Evolutionary conservation across 2,113 vertebrate species (phyloP), one percentile per base, ranked within the genome.

Genomic region (Ictalurus punctatus): DNA sequence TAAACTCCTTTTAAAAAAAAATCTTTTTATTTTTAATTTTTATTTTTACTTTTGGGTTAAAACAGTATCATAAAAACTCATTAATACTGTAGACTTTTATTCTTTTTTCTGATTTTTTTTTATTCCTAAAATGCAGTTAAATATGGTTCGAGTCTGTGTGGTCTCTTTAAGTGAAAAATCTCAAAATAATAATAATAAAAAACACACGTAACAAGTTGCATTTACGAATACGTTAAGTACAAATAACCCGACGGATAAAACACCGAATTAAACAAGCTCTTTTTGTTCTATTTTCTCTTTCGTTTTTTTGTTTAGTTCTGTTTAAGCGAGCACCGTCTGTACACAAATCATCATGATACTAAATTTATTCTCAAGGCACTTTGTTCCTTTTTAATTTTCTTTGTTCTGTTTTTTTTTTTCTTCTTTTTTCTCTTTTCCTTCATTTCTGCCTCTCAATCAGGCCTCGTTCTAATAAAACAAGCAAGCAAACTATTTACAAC

Each of bases 291-390:
- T 93, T 90, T 85, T 90, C 90, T 76, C 2, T 44, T 74, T 91
- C 87, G 40, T 17, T 54, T 91, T 87, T 91, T 90, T 92, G 86
- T 90, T 92, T 93, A 30, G 84, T 87, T 83, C 58, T 80, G 25
- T 86, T 67, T n/a, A 83, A 91, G 94, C 96, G 96, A 98, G 97
- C 97, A 98, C 97, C 98, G 95, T 96, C 96, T 97, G 97, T 96
- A 96, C 97, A 98, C 96, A 94, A 95, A 95, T 93, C 95, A 92
- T 95, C 97, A 95, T 93, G 94, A 94, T 96, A 95, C 95, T 95
- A 95, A 96, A 71, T 97, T 95, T 95, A 96, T 97, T 98, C 96
- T 95, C 97, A 96, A 99, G 98, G 98, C 98, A 99, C 98, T 99
- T 99, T 96, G 90, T 90, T 94, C 90, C 86, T 92, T 95, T 92